Conservation (phyloP, 1,140 invertebrate genomes). For the Lysiphlebus fabarum region DNA sequence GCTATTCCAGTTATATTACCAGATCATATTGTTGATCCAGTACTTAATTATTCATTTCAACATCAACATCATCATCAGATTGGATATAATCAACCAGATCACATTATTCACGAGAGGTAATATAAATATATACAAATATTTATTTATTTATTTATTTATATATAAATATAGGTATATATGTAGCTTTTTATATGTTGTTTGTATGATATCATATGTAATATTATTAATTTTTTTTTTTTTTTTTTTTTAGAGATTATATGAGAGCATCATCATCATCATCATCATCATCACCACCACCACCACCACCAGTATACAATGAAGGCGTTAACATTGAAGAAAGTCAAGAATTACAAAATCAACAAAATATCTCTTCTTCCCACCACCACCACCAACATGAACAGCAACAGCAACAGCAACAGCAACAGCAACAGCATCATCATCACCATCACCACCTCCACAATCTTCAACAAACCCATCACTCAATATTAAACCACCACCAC, state of each 20-base stretch:
- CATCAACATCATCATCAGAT: too few relatives aligned
- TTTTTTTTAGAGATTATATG: slow-evolving; percentile 29
- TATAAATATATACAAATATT: background rate
- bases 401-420: slow-evolving; percentile 24
- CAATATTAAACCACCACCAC: slow-evolving; percentile 22
- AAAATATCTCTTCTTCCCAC: slow-evolving; percentile 30
- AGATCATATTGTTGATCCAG: slow-evolving; percentile 29
- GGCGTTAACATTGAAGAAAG: slow-evolving; percentile 27
- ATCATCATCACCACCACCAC: slow-evolving; percentile 1
- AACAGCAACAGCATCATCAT: slow-evolving; percentile 19
- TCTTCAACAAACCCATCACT: slow-evolving; percentile 21
- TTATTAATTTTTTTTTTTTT: background rate
- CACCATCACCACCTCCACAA: slow-evolving; percentile 24
- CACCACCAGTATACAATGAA: slow-evolving; percentile 22
- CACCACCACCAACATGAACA: slow-evolving; percentile 26
- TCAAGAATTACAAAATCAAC: slow-evolving; percentile 33
- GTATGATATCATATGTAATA: too few relatives aligned
- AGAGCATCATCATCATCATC: slow-evolving; percentile 3
- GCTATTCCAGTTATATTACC: slow-evolving; percentile 25
- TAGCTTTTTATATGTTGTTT: too few relatives aligned
- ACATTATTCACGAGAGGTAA: slow-evolving; percentile 38
- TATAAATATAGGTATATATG: too few relatives aligned
- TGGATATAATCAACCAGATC: slow-evolving; percentile 30
- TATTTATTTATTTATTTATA: too few relatives aligned
- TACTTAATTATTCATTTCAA: slow-evolving; percentile 30